Percentiles rank a stretch among this genome's conserved stretches.
Conservation (phyloP, 2,797 vertebrate genomes). For the Cebuella pygmaea region DNA sequence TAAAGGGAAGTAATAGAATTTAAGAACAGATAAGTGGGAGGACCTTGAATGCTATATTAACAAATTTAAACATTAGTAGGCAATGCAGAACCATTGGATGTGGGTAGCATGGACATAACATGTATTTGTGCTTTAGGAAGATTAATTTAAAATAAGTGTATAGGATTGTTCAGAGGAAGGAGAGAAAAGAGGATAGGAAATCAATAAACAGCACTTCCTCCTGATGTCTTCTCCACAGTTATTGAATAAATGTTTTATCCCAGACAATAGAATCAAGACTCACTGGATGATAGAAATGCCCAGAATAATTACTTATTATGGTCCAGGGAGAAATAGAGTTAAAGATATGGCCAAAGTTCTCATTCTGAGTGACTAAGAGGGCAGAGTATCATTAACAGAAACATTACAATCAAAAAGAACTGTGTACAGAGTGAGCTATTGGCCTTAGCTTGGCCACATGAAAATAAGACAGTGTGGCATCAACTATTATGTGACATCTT, state of each 20-base stretch:
- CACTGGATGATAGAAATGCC: background rate
- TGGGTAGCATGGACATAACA: background rate
- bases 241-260: background rate
- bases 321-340: background rate
- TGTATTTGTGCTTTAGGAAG: background rate
- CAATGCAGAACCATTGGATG: background rate
- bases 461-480: background rate
- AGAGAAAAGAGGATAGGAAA: background rate
- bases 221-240: background rate
- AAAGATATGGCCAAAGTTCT: background rate
- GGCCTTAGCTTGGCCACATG: background rate
- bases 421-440: background rate
- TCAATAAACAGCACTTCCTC: background rate
- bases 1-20: background rate
- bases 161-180: background rate
- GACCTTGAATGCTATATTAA: background rate
- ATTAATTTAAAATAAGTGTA: background rate
- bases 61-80: background rate
- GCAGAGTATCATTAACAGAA: background rate
- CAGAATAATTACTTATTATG: slow-evolving; percentile 5
- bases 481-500: background rate
- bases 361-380: background rate
- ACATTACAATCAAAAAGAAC: background rate
- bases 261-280: background rate
- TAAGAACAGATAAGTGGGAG: background rate